A percentile compares a stretch with the other conserved stretches of the same genome.
Evolutionary conservation across 2,113 vertebrate genomes (phyloP).

Genomic region (Hydrochoerus hydrochaeris): DNA sequence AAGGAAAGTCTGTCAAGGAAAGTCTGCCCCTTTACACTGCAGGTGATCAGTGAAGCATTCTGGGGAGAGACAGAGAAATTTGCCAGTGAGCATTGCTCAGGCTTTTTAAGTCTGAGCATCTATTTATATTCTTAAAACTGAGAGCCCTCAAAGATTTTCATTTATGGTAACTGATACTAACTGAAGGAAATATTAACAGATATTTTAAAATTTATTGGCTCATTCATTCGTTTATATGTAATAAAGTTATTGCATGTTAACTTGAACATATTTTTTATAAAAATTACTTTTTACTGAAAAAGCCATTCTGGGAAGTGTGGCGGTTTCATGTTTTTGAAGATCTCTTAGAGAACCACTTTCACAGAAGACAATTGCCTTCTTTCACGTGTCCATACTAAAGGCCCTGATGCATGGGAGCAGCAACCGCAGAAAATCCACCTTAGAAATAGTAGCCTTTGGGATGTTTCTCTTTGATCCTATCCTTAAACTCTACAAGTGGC

Average conservation of each 20-base stretch:
- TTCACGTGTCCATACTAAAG: not conserved
- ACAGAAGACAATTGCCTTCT: not conserved
- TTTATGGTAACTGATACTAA: not conserved
- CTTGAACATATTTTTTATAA: not conserved
- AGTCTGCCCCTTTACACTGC: rapidly evolving
- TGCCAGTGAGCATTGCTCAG: not conserved
- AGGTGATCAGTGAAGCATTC: rapidly evolving
- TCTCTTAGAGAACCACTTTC: not conserved
- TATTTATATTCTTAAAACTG: not conserved
- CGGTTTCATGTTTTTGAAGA: not conserved
- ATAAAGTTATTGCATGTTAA: not conserved
- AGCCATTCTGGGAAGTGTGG: not conserved
- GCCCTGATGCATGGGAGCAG: not conserved
- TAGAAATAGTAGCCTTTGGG: not conserved
- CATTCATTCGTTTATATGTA: not conserved
- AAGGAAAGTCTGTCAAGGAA: not conserved
- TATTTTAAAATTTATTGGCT: not conserved
- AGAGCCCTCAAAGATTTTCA: not conserved
- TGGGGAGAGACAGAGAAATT: not conserved
- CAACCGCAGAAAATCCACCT: not conserved
- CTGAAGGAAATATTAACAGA: not conserved
- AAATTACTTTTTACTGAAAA: not conserved
- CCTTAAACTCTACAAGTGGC: not conserved
- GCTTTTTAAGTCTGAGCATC: not conserved
- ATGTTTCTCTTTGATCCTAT: not conserved